Conservation (phyloP, 92 coral and sea anemone genomes). For the Diadumene lineata region DNA sequence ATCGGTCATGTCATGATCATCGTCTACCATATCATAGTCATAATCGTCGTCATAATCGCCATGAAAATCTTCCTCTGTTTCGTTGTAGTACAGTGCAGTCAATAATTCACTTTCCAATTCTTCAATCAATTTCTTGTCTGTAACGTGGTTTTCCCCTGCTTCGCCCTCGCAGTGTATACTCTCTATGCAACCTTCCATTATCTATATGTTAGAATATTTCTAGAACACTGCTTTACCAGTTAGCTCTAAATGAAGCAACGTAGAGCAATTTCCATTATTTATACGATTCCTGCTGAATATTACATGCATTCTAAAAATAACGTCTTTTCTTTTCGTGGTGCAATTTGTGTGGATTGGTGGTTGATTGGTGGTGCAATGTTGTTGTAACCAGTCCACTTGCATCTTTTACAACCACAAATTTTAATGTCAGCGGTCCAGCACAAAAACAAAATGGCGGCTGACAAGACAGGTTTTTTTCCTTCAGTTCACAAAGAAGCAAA, state of each 20-base stretch:
- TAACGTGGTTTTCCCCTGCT: background rate
- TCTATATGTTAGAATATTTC: too few relatives aligned
- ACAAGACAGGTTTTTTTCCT: background rate
- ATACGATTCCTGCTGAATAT: slow-evolving; percentile 4
- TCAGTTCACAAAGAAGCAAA: too few relatives aligned
- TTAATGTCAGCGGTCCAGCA: background rate
- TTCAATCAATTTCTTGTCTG: background rate
- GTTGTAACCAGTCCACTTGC: slow-evolving; percentile 1
- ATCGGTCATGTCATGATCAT: background rate
- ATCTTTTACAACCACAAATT: background rate
- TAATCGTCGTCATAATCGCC: background rate
- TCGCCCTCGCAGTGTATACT: too few relatives aligned
- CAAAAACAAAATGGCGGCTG: slow-evolving; percentile 22
- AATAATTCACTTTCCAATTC: background rate
- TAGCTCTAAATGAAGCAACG: too few relatives aligned
- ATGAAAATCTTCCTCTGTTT: background rate
- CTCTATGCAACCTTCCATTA: too few relatives aligned
- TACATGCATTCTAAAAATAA: slow-evolving; percentile 32
- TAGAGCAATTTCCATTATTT: too few relatives aligned
- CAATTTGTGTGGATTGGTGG: slow-evolving; percentile 26
- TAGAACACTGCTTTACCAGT: too few relatives aligned
- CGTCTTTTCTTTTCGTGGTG: slow-evolving; percentile 8
- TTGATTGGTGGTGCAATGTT: slow-evolving; percentile 19
- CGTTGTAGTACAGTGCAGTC: background rate
- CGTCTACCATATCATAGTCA: background rate